Conservation (phyloP, 1,140 invertebrate species). For the silkworm (Bombyx mori) region DNA sequence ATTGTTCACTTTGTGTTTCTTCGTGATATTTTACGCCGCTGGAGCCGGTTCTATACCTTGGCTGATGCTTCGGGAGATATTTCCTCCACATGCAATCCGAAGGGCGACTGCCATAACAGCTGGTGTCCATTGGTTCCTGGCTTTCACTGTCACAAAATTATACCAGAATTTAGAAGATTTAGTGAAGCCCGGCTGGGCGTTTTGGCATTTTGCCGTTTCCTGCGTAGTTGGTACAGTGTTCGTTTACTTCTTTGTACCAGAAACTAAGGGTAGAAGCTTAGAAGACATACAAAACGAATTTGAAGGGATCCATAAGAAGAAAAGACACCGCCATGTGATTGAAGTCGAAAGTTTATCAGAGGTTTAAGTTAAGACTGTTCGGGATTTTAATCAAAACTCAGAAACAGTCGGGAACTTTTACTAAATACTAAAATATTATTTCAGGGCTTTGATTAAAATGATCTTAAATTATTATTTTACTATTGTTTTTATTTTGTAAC, state of each 20-base stretch:
- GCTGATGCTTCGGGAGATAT: constrained; percentile 77
- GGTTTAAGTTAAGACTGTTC: constrained; percentile 17
- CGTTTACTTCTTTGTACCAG: constrained; percentile 79
- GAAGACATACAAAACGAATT: constrained; percentile 81
- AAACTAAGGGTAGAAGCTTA: constrained; percentile 83
- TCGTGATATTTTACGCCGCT: constrained; percentile 56
- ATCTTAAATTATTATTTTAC: no score
- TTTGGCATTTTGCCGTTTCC: constrained; percentile 79
- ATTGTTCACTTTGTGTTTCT: constrained; percentile 51
- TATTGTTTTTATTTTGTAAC: no score
- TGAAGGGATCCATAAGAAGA: constrained; percentile 57
- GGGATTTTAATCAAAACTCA: constrained; percentile 13
- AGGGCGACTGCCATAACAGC: constrained; percentile 75
- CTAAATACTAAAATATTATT: no score
- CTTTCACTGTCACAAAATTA: constrained; percentile 78
- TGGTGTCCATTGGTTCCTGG: constrained; percentile 78
- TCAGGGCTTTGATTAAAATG: no score
- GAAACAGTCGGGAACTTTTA: no score
- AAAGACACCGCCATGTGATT: constrained; percentile 58
- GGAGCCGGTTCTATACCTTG: constrained; percentile 77
- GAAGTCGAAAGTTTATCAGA: constrained; percentile 58
- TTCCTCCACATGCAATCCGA: constrained; percentile 77
- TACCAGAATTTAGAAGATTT: constrained; percentile 73
- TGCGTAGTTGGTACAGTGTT: constrained; percentile 77
- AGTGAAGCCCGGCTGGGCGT: constrained; percentile 72